These are phyloP conservation scores for Adrianichthys oophorus DNA, from an alignment of 2,797 vertebrate species.

Conservation along the genomic window DNA sequence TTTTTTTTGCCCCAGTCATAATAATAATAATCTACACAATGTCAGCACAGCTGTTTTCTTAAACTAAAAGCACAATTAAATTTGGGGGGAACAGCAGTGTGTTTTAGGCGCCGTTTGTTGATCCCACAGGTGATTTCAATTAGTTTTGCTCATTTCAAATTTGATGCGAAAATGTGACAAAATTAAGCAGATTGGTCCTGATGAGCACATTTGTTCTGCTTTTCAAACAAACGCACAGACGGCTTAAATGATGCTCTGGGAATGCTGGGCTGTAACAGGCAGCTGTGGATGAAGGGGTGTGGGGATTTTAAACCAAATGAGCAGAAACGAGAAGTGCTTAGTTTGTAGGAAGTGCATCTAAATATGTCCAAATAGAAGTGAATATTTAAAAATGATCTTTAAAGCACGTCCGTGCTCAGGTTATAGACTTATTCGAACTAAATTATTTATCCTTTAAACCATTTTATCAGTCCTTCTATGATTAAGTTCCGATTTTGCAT, in stretches of 20 bases:
- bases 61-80: slow-evolving; percentile 9
- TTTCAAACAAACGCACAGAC: slow-evolving; percentile 24
- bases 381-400: neutral
- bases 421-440: slow-evolving; percentile 38
- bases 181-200: slow-evolving; percentile 31
- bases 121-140: slow-evolving; percentile 41
- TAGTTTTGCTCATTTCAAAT: slow-evolving; percentile 32
- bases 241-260: slow-evolving; percentile 15
- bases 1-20: no score
- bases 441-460: slow-evolving; percentile 22
- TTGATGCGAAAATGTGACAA: slow-evolving; percentile 31
- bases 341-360: neutral
- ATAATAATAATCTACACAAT: no score
- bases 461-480: slow-evolving; percentile 29
- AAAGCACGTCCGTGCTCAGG: slow-evolving; percentile 11
- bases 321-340: no score
- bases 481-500: slow-evolving; percentile 36
- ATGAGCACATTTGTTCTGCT: slow-evolving; percentile 37
- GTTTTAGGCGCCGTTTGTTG: slow-evolving; percentile 24
- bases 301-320: no score
- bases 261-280: slow-evolving; percentile 12
- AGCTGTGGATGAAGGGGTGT: slow-evolving; percentile 3
- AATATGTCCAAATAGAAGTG: neutral
- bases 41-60: no score
- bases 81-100: slow-evolving; percentile 15